phyloP scores from a whole-genome alignment of 2,888 invertebrate species.

The Alloplasta piceator region DNA sequence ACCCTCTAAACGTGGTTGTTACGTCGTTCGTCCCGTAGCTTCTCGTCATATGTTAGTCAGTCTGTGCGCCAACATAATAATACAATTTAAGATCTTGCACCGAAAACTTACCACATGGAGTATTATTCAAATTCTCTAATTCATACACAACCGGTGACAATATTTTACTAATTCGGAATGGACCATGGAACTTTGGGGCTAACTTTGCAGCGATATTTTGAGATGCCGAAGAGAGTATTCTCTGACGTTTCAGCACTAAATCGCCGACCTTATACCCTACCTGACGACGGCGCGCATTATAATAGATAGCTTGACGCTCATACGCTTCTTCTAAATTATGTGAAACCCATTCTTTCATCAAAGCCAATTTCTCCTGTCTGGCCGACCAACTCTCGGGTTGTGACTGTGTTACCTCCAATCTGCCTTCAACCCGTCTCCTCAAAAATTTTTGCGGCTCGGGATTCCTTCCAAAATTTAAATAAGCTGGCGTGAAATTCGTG shows the following conservation, averaged over 20 bases:
- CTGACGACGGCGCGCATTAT: background rate
- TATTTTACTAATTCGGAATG: background rate
- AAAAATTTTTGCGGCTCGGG: background rate
- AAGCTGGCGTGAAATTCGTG: no score
- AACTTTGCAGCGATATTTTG: slow-evolving; percentile 9
- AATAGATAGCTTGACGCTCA: background rate
- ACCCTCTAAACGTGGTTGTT: background rate
- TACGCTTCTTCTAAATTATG: slow-evolving; percentile 24
- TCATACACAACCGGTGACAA: slow-evolving; percentile 4
- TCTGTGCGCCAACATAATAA: background rate
- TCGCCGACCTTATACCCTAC: background rate
- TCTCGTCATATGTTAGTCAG: no score
- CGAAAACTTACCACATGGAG: background rate
- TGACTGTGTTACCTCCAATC: background rate
- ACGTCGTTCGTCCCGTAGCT: no score
- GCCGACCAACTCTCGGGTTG: background rate
- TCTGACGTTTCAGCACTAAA: background rate
- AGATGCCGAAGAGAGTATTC: no score
- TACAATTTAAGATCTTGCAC: background rate
- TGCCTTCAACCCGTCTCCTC: background rate
- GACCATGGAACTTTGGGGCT: slow-evolving; percentile 9
- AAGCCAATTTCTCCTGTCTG: background rate
- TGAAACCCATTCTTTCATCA: background rate
- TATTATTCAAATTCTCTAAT: background rate
- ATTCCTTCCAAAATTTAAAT: no score